These are phyloP conservation scores for Gulo gulo DNA, from an alignment of 2,113 vertebrate species.

Conservation along the genomic window DNA sequence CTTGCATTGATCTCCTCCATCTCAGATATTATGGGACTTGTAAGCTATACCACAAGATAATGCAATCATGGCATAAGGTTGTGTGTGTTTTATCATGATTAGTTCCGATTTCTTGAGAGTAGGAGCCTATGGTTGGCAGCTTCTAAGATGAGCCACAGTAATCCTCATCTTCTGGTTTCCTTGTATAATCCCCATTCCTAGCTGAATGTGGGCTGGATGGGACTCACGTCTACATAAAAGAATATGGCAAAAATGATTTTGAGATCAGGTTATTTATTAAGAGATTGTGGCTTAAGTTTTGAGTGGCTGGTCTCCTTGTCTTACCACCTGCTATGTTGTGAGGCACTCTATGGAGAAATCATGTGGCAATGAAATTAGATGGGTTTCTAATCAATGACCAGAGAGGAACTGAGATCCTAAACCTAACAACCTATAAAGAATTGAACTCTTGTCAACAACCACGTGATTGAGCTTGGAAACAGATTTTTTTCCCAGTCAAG, in stretches of 20 bases:
- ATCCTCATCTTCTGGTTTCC: background rate
- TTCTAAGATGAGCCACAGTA: background rate
- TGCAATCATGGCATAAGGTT: background rate
- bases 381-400: background rate
- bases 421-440: background rate
- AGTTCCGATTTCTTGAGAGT: background rate
- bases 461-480: background rate
- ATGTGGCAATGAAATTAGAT: background rate
- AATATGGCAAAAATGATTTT: background rate
- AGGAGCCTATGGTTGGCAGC: background rate
- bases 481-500: background rate
- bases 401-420: background rate
- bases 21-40: background rate
- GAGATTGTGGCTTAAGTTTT: background rate
- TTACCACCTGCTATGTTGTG: background rate
- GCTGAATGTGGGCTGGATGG: background rate
- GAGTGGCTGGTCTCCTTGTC: background rate
- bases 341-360: background rate
- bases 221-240: background rate
- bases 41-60: background rate
- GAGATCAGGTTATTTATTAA: background rate
- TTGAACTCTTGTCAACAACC: background rate
- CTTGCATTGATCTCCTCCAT: background rate
- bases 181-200: background rate
- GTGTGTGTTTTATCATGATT: background rate